Evolutionary conservation across 1,140 invertebrate species (phyloP), one percentile per base, ranked within the genome.

Genomic region (Diabrotica virgifera): DNA sequence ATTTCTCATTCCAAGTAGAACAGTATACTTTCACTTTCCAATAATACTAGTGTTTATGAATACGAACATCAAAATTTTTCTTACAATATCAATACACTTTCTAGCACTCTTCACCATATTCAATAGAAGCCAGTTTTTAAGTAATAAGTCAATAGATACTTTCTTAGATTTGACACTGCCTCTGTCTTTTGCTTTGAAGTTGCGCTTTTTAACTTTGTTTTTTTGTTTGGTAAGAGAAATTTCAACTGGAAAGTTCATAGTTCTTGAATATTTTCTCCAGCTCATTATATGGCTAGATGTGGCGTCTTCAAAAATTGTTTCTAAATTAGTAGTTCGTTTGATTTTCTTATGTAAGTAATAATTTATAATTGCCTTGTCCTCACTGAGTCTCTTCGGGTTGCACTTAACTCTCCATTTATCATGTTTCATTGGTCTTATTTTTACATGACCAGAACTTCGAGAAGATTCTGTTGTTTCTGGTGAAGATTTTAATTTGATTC

Each of bases 301-400:
- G 5, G 65, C 55, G 6, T 63, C 65, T 63, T 67, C 65, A 59
- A 63, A 67, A 56, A 67, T 67, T 24, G 65, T 67, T 40, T 67
- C 65, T 38, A 67, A 50, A 59, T 37, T 35, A 5, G 65, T 46
- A 24, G 46, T 50, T 54, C 65, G 59, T 40, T 67, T 67, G 7
- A 67, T 61, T 63, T 37, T 59, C 13, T 67, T 67, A 50, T 67
- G 56, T 11, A 67, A 51, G 53, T 67, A 67, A 55, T 67, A 67
- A n/a, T 67, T 67, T 40, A 54, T 38, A 24, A 67, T 59, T 12
- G 53, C 52, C 40, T 67, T 59, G n/a, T 59, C 46, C 6, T 36
- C 61, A 14, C 12, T 36, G 6, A 63, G 36, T 59, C 59, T 67
- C 13, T 59, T 46, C n/a, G 65, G 60, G 13, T 66, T 66, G 36